A percentile compares a stretch with the other conserved stretches of the same genome.
Evolutionary conservation across 2,888 invertebrate species (phyloP).

Genomic region (Agrochola circellaris): DNA sequence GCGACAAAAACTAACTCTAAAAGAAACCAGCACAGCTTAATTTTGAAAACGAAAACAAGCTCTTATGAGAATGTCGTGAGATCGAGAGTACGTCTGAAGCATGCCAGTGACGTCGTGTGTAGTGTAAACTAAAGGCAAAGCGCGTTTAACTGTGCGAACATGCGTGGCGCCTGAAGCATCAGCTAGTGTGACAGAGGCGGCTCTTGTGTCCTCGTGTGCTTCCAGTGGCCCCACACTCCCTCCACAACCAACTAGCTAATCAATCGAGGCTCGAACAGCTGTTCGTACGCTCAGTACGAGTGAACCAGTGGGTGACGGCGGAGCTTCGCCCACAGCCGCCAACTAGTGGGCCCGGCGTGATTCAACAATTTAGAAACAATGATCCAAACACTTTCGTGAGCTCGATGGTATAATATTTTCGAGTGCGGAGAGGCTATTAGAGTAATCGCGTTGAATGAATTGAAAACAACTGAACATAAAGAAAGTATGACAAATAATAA

Average conservation of each 20-base stretch:
- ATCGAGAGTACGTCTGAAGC: slow-evolving; percentile 69
- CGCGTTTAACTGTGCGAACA: slow-evolving; percentile 72
- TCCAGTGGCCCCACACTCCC: slow-evolving; percentile 84
- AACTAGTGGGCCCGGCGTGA: slow-evolving; percentile 69
- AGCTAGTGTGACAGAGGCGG: slow-evolving; percentile 77
- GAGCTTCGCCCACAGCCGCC: slow-evolving; percentile 50
- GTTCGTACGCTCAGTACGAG: slow-evolving; percentile 28
- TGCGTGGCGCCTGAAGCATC: slow-evolving; percentile 70
- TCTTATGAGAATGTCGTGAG: slow-evolving; percentile 82
- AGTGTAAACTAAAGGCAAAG: slow-evolving; percentile 75
- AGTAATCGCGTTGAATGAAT: slow-evolving; percentile 88
- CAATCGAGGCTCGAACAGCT: slow-evolving; percentile 36
- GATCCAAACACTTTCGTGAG: slow-evolving; percentile 82
- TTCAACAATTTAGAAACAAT: slow-evolving; percentile 74
- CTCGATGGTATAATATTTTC: slow-evolving; percentile 81
- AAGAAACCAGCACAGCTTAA: slow-evolving; percentile 84
- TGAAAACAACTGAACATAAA: slow-evolving; percentile 85
- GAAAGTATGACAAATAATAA: slow-evolving; percentile 86
- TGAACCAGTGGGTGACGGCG: slow-evolving; percentile 39
- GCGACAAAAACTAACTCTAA: slow-evolving; percentile 80
- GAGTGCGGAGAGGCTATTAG: slow-evolving; percentile 88
- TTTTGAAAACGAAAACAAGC: slow-evolving; percentile 83
- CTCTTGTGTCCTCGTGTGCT: slow-evolving; percentile 87
- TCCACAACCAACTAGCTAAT: slow-evolving; percentile 55
- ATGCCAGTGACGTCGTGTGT: slow-evolving; percentile 74